Percentiles rank a stretch among this genome's conserved stretches.
These are phyloP conservation scores for Prionailurus viverrinus DNA, from an alignment of 2,113 vertebrate species.

Conservation along the genomic window DNA sequence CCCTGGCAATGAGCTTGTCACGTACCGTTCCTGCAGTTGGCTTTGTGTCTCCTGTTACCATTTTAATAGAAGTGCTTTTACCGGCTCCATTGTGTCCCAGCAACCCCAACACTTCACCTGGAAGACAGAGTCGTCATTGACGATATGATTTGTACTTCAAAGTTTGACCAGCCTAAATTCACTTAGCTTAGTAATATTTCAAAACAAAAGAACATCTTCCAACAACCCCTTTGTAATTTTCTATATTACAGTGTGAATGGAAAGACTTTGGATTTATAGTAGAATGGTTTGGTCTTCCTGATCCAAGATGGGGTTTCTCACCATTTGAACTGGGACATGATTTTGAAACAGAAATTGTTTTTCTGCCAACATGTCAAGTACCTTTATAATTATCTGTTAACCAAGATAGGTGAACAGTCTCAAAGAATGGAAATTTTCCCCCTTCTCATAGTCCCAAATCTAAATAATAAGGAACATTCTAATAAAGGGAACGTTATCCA, in stretches of 20 bases:
- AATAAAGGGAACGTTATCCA: not conserved
- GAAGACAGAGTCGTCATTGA: not conserved
- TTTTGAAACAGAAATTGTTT: not conserved
- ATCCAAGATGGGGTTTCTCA: not conserved
- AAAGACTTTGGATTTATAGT: not conserved
- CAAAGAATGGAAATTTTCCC: not conserved
- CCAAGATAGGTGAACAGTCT: not conserved
- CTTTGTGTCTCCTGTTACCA: constrained; percentile 91
- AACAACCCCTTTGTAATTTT: not conserved
- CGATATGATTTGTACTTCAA: not conserved
- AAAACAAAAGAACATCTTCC: not conserved
- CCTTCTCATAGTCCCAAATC: not conserved
- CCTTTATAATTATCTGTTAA: not conserved
- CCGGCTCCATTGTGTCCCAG: constrained; percentile 95
- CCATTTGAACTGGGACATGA: not conserved
- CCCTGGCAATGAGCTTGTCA: not conserved
- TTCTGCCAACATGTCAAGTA: not conserved
- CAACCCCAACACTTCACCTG: constrained; percentile 95
- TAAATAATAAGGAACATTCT: not conserved
- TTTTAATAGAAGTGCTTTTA: constrained; percentile 94
- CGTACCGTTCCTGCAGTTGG: constrained; percentile 92
- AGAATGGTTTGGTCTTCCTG: not conserved
- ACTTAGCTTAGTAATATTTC: not conserved
- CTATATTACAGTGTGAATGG: not conserved
- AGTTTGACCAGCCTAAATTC: not conserved